Conservation (phyloP, 2,888 invertebrate species). For the Dusona sp. region DNA sequence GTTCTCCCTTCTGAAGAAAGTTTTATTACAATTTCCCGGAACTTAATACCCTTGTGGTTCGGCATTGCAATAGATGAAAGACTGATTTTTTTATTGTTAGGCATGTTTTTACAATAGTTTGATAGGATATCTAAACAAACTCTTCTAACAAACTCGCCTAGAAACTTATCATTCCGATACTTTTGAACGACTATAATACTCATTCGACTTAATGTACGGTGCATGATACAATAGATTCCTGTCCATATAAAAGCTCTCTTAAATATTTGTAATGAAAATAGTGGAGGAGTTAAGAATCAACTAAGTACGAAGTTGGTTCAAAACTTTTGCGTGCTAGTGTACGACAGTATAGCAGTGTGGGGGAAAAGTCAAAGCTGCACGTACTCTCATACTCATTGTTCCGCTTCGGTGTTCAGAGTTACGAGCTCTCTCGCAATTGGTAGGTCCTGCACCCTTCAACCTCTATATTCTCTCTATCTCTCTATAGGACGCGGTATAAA, state of each 20-base stretch:
- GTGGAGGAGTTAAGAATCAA: background rate
- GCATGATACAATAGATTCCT: background rate
- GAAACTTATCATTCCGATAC: background rate
- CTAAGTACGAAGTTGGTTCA: background rate
- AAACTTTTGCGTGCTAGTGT: background rate
- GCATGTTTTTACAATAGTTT: background rate
- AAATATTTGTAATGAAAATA: background rate
- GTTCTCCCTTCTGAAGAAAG: background rate
- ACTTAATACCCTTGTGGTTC: background rate
- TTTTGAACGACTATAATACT: background rate
- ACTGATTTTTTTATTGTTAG: background rate
- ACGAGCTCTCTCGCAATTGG: slow-evolving; percentile 30
- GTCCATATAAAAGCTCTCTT: background rate
- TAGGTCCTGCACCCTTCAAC: background rate
- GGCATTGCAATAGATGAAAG: background rate
- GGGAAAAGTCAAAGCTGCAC: slow-evolving; percentile 43
- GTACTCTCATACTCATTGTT: slow-evolving; percentile 36
- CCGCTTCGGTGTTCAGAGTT: slow-evolving; percentile 33
- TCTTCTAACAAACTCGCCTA: background rate
- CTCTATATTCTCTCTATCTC: slow-evolving; percentile 7
- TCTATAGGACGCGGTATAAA: too few species aligned
- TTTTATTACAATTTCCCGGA: background rate
- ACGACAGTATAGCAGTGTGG: slow-evolving; percentile 41
- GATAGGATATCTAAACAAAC: background rate
- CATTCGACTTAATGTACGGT: background rate